Conservation (phyloP, 2,797 vertebrate species). For the Neosalanx taihuensis region DNA sequence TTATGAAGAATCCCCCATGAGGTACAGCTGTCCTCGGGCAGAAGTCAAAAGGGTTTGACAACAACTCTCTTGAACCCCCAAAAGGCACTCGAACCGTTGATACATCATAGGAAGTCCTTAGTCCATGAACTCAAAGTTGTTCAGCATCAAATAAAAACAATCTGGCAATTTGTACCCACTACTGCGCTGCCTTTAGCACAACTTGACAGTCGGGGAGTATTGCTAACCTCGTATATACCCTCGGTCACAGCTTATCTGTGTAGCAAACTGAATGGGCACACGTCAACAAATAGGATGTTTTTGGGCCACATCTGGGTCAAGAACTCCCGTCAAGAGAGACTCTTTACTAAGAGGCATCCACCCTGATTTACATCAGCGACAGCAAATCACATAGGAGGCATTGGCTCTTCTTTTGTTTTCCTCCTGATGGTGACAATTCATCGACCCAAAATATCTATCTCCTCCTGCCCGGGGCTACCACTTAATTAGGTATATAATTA, state of each 20-base stretch:
- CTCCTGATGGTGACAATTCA: constrained; percentile 68
- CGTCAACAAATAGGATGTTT: constrained; percentile 31
- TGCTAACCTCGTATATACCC: not conserved
- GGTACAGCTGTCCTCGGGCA: constrained; percentile 24
- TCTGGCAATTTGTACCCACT: not conserved
- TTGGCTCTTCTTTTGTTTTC: constrained; percentile 52
- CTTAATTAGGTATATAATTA: constrained; percentile 79
- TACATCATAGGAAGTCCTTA: constrained; percentile 15
- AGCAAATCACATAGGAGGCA: constrained; percentile 64
- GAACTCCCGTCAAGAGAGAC: constrained; percentile 43
- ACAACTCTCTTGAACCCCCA: constrained; percentile 12
- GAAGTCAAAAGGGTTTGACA: constrained; percentile 34
- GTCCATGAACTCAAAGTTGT: constrained; percentile 23
- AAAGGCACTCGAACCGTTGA: constrained; percentile 26
- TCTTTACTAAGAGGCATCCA: constrained; percentile 53
- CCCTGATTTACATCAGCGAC: constrained; percentile 59
- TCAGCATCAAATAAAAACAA: constrained; percentile 32
- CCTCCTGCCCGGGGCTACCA: constrained; percentile 56
- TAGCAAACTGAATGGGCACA: no score
- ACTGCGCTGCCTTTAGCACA: not conserved
- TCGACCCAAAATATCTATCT: constrained; percentile 72
- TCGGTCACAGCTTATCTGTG: constrained; percentile 23
- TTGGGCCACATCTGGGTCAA: constrained; percentile 48
- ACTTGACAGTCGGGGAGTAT: not conserved
- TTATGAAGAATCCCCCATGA: constrained; percentile 9